Base-by-base conservation (phyloP, 2,113 vertebrate species). In the Podarcis raffonei region DNA sequence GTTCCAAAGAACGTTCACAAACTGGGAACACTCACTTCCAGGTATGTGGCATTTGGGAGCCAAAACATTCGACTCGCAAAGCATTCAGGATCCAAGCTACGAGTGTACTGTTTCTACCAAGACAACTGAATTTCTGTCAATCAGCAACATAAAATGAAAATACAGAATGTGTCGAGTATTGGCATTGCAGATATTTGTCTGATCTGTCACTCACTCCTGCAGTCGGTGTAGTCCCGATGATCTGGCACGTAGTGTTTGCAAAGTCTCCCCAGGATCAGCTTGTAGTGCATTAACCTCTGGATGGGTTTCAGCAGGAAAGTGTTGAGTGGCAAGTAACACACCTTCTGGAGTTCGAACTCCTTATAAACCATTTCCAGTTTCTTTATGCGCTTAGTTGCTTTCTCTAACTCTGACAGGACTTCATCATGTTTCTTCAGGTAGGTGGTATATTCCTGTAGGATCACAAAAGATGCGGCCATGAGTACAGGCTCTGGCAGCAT, bases 271-370 rank as follows among this genome's bases (percentile, higher is more conserved):
- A 99, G 97, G 92, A 99, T 98, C 93, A 98, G 95, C 83, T 98
- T 98, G 97, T 99, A 99, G 95, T 99, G 98, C 94, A 98, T 97
- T 91, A 98, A 98, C 6, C 99, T 97, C 97, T 99, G 99, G 94
- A 98, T 97, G 35, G 99, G 99, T 93, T 99, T 99, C 83, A 99
- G 98, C 91, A 99, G 97, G 92, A 99, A 99, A 0, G 97, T 97
- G 96, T 97, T 98, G 90, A 99, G 98, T 0, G 99, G 99, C 94
- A 99, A 94, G 95, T 99, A 99, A 97, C 99, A 99, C 83, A 99
- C 98, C 84, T 98, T 98, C 97, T 99, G 98, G 86, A 98, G 97
- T 92, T 99, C 99, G 77, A 99, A 99, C 92, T 98, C 98, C 88
- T 97, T 98, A 95, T 98, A 99, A 76, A 98, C 98, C 0, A 94